These are phyloP conservation scores for Nemoura dubitans DNA, from an alignment of 2,888 invertebrate species.

Conservation along the genomic window DNA sequence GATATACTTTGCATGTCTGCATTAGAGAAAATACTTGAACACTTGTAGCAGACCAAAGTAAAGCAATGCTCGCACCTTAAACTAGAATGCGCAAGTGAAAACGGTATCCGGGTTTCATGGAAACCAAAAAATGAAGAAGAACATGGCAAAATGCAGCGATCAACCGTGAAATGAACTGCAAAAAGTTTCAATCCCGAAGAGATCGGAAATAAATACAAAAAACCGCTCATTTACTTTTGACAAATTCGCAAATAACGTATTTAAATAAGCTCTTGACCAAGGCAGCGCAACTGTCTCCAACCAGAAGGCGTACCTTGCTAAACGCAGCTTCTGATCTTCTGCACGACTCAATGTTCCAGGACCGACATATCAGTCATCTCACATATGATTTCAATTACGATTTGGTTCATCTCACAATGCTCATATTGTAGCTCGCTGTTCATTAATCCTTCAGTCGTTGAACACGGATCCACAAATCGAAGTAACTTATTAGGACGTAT, in stretches of 20 bases:
- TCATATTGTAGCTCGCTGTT: background rate
- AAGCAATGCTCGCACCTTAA: background rate
- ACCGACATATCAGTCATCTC: background rate
- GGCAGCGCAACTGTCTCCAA: background rate
- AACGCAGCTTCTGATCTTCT: background rate
- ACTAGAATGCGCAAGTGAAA: background rate
- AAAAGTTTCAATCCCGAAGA: background rate
- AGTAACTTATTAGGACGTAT: background rate
- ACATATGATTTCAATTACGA: background rate
- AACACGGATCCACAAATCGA: background rate
- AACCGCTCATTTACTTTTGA: background rate
- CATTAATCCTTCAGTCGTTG: background rate
- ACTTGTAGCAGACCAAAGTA: background rate
- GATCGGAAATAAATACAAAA: background rate
- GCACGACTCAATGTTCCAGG: background rate
- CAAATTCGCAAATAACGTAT: background rate
- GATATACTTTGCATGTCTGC: background rate
- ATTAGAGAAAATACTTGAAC: background rate
- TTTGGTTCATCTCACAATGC: background rate
- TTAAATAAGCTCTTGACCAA: background rate
- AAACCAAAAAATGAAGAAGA: constrained; percentile 7
- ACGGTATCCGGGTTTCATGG: background rate
- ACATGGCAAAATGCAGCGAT: background rate
- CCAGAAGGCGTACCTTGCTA: background rate
- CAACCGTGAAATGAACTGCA: background rate